Conservation (phyloP, 2,888 invertebrate species). For the Pheosia gnoma region DNA sequence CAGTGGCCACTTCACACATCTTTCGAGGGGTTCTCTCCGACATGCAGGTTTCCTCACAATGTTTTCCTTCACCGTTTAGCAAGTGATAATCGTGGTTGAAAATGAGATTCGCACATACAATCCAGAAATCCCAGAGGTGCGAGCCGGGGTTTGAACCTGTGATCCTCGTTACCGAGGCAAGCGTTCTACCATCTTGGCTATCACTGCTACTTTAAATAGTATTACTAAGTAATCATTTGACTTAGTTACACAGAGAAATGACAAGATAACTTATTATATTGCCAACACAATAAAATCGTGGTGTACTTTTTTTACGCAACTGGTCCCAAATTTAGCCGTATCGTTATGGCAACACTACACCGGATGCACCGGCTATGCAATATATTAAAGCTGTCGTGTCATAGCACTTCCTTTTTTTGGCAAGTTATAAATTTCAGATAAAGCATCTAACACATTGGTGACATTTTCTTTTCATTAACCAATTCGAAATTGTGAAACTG, state of each 20-base stretch:
- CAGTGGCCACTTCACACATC: no score
- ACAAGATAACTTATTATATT: background rate
- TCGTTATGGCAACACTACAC: constrained; percentile 15
- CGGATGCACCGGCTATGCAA: constrained; percentile 49
- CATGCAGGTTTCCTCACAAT: no score
- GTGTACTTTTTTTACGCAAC: background rate
- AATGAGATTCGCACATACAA: no score
- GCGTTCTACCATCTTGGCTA: no score
- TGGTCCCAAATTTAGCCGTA: constrained; percentile 1
- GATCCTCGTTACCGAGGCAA: no score
- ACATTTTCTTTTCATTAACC: constrained; percentile 17
- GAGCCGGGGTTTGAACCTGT: no score
- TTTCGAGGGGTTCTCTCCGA: no score
- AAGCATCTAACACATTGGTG: constrained; percentile 21
- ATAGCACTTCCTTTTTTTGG: constrained; percentile 34
- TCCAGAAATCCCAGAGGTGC: no score
- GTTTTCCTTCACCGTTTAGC: no score
- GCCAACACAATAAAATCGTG: background rate
- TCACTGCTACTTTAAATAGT: no score
- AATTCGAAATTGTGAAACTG: background rate
- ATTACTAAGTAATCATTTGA: background rate
- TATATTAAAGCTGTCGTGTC: constrained; percentile 51
- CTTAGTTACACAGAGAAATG: background rate
- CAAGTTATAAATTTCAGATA: constrained; percentile 31
- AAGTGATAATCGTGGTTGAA: no score